A percentile compares a stretch with the other conserved stretches of the same genome.
phyloP scores from a whole-genome alignment of 2,888 invertebrate species.

The Euphydryas editha region DNA sequence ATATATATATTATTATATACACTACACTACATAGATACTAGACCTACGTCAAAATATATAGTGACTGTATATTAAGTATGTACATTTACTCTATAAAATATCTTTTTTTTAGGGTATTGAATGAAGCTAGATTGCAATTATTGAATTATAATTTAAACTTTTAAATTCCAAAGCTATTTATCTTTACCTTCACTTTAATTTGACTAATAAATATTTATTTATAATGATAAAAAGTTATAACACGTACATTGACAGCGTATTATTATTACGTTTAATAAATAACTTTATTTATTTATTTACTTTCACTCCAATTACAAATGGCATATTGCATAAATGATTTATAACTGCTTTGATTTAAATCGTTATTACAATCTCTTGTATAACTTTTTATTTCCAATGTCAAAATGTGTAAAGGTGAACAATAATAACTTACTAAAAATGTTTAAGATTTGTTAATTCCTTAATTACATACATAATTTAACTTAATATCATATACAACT shows the following conservation, averaged over 20 bases:
- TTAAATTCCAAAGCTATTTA: constrained; percentile 1
- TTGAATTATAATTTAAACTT: background rate
- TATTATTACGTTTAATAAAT: background rate
- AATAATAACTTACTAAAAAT: background rate
- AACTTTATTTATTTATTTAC: background rate
- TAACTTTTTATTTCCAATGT: background rate
- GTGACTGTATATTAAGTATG: too few relatives aligned
- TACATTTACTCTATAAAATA: too few relatives aligned
- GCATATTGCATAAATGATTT: background rate
- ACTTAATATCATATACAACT: too few relatives aligned
- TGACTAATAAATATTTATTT: background rate
- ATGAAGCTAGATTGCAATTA: too few relatives aligned
- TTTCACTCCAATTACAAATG: background rate
- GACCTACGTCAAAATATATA: too few relatives aligned
- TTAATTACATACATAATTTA: too few relatives aligned
- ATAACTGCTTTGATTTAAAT: constrained; percentile 3
- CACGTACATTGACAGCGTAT: background rate
- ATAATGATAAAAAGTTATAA: background rate
- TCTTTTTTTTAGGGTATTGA: too few relatives aligned
- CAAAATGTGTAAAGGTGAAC: background rate
- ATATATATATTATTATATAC: too few relatives aligned
- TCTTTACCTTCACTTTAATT: background rate
- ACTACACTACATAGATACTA: too few relatives aligned
- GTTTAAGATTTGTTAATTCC: too few relatives aligned
- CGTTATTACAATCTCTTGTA: too few relatives aligned